These are phyloP conservation scores for Calameuta filiformis DNA, from an alignment of 2,888 invertebrate genomes.

Conservation along the genomic window DNA sequence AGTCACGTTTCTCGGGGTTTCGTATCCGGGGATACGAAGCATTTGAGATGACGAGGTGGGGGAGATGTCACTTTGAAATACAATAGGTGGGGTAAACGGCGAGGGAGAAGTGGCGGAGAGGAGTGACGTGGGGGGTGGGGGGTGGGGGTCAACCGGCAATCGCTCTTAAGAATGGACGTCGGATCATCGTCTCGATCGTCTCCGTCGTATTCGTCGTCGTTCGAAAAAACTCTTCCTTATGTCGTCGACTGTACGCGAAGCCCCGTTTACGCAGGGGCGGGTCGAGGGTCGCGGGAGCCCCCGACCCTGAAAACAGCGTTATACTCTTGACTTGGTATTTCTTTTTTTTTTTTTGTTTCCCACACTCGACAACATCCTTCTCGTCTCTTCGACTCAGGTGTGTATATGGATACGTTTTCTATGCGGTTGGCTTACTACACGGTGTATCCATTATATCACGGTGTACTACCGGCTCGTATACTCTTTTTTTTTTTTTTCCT, in stretches of 20 bases:
- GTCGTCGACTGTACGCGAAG: conserved; percentile 3
- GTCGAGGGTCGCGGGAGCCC: background rate
- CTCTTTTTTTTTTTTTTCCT: background rate
- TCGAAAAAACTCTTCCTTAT: background rate
- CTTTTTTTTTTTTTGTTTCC: conserved; percentile 8
- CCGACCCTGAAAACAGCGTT: background rate
- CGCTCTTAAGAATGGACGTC: background rate
- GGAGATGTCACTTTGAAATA: background rate
- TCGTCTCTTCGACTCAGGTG: conserved; percentile 2
- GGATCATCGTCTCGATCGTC: background rate
- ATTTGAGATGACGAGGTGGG: background rate
- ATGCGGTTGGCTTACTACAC: background rate
- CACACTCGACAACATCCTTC: background rate
- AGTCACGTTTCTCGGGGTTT: background rate
- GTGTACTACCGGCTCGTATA: background rate
- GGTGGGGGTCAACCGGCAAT: background rate
- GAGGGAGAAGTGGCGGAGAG: background rate
- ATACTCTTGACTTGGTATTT: background rate
- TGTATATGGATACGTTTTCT: background rate
- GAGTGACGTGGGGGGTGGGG: too few species aligned
- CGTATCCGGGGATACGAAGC: background rate
- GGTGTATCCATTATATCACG: background rate
- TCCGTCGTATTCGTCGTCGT: background rate
- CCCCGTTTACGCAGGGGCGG: conserved; percentile 5
- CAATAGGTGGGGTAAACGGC: background rate